These are phyloP conservation scores for Meleagris gallopavo DNA, from an alignment of 2,113 vertebrate species.

Conservation along the genomic window DNA sequence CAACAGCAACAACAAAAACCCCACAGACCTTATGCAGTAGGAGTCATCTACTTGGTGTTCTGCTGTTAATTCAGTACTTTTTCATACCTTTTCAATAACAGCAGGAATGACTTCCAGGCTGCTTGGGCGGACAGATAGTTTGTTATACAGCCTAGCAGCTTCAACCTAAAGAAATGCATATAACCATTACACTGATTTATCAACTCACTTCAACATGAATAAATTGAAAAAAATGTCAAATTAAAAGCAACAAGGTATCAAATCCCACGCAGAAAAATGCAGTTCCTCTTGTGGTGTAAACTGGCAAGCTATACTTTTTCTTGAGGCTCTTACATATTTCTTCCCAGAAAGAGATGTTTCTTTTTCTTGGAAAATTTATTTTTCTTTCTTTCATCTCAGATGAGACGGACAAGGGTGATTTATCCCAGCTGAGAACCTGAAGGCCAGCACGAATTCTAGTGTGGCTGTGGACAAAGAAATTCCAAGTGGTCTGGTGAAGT, in stretches of 20 bases:
- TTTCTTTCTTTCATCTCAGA: neutral
- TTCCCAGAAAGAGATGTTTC: neutral
- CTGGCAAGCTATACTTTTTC: neutral
- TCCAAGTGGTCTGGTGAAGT: neutral
- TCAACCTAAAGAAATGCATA: conserved; percentile 84
- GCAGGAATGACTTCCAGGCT: conserved; percentile 88
- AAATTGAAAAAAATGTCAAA: neutral
- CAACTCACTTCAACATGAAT: neutral
- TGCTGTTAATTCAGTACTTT: neutral
- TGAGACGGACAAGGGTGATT: neutral
- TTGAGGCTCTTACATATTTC: rapidly evolving
- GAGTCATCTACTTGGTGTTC: neutral
- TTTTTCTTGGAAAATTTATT: neutral
- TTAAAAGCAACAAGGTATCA: neutral
- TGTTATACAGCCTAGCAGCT: conserved; percentile 93
- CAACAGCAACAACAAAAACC: neutral
- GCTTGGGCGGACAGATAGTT: conserved; percentile 90
- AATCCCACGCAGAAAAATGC: neutral
- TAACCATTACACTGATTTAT: neutral
- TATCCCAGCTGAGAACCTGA: neutral
- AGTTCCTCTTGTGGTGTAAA: neutral
- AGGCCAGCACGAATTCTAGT: neutral
- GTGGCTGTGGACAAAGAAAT: neutral
- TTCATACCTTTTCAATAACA: conserved; percentile 92
- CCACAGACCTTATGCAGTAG: neutral